Conservation (phyloP, 2,113 vertebrate species). For the Uropsilus gracilis region DNA sequence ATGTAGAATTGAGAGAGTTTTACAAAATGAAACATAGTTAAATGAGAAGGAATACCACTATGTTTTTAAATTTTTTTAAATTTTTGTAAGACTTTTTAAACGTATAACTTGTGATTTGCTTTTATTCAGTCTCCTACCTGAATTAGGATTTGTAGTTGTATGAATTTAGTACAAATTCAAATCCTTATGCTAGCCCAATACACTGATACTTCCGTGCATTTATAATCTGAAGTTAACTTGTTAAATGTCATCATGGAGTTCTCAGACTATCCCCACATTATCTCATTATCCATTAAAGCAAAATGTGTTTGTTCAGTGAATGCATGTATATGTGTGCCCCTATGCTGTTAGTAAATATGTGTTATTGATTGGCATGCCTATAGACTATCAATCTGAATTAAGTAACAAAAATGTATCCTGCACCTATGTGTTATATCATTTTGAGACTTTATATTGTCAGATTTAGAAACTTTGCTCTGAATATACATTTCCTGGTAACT, state of each 20-base stretch:
- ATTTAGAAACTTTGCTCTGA: not conserved
- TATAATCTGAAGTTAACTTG: not conserved
- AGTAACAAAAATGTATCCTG: not conserved
- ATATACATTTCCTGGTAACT: not conserved
- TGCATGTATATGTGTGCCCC: not conserved
- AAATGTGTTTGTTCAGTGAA: not conserved
- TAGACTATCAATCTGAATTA: not conserved
- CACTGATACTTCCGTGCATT: accelerated
- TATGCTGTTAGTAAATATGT: not conserved
- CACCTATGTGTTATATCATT: not conserved
- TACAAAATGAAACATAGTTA: not conserved
- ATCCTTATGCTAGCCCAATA: not conserved
- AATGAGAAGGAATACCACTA: not conserved
- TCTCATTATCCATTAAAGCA: not conserved
- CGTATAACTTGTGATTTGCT: not conserved
- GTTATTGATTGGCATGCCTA: not conserved
- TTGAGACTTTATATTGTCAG: not conserved
- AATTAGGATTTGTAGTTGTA: not conserved
- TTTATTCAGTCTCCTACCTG: not conserved
- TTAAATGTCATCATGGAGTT: not conserved
- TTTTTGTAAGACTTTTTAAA: not conserved
- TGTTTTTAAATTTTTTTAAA: not conserved
- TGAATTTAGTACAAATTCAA: not conserved
- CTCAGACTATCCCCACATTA: not conserved
- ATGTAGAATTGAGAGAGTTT: not conserved